Evolutionary conservation across 2,797 vertebrate genomes (phyloP).

Genomic region (Miichthys miiuy): DNA sequence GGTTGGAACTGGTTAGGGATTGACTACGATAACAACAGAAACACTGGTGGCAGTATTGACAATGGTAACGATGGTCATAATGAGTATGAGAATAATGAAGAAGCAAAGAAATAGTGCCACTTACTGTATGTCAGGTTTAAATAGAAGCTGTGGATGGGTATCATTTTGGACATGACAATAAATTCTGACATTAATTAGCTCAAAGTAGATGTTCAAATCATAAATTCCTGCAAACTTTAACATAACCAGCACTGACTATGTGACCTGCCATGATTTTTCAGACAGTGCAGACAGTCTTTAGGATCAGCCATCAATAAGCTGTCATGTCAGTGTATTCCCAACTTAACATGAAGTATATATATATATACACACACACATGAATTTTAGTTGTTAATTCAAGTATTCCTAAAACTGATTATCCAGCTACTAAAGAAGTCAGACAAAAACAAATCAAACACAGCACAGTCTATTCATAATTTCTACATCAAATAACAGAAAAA

Average conservation of each 20-base stretch:
- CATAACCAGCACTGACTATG: background rate
- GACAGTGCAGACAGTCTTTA: background rate
- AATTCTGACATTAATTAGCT: background rate
- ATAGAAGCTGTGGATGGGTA: background rate
- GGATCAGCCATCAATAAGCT: background rate
- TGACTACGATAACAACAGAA: constrained; percentile 38
- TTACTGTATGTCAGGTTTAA: background rate
- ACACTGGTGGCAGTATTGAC: constrained; percentile 11
- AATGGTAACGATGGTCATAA: background rate
- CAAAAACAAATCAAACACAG: background rate
- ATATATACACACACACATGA: background rate
- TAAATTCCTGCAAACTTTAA: background rate
- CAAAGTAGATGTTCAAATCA: background rate
- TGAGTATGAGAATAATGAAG: background rate
- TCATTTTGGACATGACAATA: background rate
- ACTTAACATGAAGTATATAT: background rate
- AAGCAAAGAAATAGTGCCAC: background rate
- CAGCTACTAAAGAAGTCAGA: background rate
- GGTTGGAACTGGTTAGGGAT: constrained; percentile 43
- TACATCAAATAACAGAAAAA: background rate
- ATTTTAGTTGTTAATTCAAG: background rate
- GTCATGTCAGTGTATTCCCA: background rate
- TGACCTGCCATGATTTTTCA: background rate
- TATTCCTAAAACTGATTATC: background rate
- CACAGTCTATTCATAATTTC: background rate